Conservation (phyloP, 37 sponge, comb jelly and placozoan species). For the Bolinopsis microptera region DNA sequence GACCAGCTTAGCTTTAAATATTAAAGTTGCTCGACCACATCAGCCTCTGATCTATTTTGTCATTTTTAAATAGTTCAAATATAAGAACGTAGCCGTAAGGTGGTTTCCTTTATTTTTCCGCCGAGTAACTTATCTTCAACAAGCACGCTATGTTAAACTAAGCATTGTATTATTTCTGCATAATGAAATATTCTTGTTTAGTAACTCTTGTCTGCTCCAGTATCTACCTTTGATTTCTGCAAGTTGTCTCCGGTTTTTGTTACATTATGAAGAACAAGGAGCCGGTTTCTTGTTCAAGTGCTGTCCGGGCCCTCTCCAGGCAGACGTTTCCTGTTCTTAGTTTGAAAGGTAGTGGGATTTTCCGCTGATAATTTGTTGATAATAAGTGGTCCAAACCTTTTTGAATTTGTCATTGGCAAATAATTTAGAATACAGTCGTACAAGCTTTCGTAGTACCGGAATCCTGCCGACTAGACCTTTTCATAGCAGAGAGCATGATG, state of each 20-base stretch:
- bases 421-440: too few relatives aligned
- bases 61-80: background rate
- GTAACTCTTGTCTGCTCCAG: background rate
- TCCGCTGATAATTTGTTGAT: too few relatives aligned
- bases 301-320: background rate
- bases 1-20: background rate
- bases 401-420: too few relatives aligned
- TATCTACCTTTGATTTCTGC: background rate
- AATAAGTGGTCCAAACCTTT: too few relatives aligned
- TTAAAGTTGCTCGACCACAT: too few relatives aligned
- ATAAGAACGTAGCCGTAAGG: background rate
- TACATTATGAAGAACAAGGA: background rate
- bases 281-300: background rate
- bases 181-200: background rate
- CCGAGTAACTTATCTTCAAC: background rate
- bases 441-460: too few relatives aligned
- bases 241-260: background rate
- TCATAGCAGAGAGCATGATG: too few relatives aligned
- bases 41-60: too few relatives aligned
- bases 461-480: too few relatives aligned
- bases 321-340: conserved; percentile 9
- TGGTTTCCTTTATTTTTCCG: background rate
- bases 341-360: conserved; percentile 20
- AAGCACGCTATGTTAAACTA: background rate
- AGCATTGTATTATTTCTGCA: background rate